Evolutionary conservation across 2,888 invertebrate species (phyloP).

Genomic region (Pristionchus exspectatus): DNA sequence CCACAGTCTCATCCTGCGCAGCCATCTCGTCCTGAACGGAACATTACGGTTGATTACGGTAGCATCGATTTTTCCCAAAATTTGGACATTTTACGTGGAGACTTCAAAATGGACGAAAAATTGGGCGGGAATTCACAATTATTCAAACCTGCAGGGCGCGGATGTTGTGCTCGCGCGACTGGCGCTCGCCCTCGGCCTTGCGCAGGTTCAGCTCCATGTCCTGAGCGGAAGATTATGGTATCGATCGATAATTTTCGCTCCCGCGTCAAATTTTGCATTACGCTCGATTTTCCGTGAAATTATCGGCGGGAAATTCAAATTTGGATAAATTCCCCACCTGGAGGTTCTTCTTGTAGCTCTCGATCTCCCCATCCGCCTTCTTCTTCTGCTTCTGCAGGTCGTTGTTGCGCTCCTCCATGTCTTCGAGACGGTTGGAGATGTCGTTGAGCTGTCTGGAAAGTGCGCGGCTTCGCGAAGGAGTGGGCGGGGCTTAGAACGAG

Average conservation of each 20-base stretch:
- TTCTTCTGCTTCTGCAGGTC: slow-evolving; percentile 75
- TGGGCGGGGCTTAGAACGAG: not conserved
- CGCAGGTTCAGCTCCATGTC: slow-evolving; percentile 71
- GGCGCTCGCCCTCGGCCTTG: slow-evolving; percentile 78
- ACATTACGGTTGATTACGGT: not conserved
- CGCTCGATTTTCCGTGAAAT: not conserved
- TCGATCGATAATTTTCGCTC: not conserved
- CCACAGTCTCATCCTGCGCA: slow-evolving; percentile 76
- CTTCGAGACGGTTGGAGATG: slow-evolving; percentile 71
- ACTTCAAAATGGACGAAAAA: not conserved
- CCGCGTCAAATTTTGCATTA: slow-evolving; percentile 14
- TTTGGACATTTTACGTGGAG: not conserved
- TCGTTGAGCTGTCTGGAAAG: slow-evolving; percentile 70
- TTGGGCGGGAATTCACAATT: not conserved
- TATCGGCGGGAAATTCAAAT: not conserved
- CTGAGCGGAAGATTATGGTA: slow-evolving; percentile 50
- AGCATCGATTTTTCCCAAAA: slow-evolving; percentile 54
- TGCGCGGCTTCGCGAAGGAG: not conserved
- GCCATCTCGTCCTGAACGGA: slow-evolving; percentile 85
- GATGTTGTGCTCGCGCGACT: slow-evolving; percentile 78
- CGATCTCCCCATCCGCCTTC: slow-evolving; percentile 92
- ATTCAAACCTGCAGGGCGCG: slow-evolving; percentile 64
- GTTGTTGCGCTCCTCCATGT: slow-evolving; percentile 74
- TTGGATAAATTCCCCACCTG: slow-evolving; percentile 62
- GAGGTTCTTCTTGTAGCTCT: slow-evolving; percentile 84